phyloP scores from a whole-genome alignment of 2,888 invertebrate species.

The Apotomis capreana region DNA sequence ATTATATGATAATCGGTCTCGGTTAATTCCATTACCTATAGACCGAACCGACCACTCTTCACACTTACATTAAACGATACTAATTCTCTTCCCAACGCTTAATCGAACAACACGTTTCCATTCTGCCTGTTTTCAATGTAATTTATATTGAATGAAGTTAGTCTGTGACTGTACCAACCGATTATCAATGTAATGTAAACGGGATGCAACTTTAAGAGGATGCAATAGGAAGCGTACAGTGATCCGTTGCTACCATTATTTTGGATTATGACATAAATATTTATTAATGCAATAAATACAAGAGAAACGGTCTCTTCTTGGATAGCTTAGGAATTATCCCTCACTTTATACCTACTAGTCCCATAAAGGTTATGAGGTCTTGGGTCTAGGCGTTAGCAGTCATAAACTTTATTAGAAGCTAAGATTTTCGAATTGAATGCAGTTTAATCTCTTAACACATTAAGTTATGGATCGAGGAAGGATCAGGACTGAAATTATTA shows the following conservation, averaged over 20 bases:
- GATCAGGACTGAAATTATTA: slow-evolving; percentile 5
- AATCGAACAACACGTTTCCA: neutral
- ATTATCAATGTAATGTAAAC: slow-evolving; percentile 43
- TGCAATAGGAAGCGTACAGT: slow-evolving; percentile 42
- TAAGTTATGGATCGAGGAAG: slow-evolving; percentile 17
- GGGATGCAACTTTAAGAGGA: slow-evolving; percentile 43
- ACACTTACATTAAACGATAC: slow-evolving; percentile 44
- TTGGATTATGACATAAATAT: slow-evolving; percentile 74
- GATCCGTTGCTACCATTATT: slow-evolving; percentile 60
- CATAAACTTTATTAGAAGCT: slow-evolving; percentile 34
- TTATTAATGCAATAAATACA: slow-evolving; percentile 69
- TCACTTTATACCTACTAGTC: slow-evolving; percentile 55
- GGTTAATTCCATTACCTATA: slow-evolving; percentile 61
- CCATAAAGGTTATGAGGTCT: slow-evolving; percentile 54
- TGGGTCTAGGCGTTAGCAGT: slow-evolving; percentile 30
- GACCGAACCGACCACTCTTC: slow-evolving; percentile 48
- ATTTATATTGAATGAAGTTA: slow-evolving; percentile 8
- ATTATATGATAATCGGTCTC: slow-evolving; percentile 65
- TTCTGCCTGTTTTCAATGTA: slow-evolving; percentile 7
- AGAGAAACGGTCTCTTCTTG: slow-evolving; percentile 54
- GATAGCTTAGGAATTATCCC: slow-evolving; percentile 58
- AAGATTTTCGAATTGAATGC: slow-evolving; percentile 30
- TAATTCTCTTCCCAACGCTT: slow-evolving; percentile 6
- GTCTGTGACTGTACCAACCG: slow-evolving; percentile 28
- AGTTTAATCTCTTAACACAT: slow-evolving; percentile 12